These are phyloP conservation scores for Drosophila sproati DNA, from an alignment of 1,140 invertebrate species.

Conservation along the genomic window DNA sequence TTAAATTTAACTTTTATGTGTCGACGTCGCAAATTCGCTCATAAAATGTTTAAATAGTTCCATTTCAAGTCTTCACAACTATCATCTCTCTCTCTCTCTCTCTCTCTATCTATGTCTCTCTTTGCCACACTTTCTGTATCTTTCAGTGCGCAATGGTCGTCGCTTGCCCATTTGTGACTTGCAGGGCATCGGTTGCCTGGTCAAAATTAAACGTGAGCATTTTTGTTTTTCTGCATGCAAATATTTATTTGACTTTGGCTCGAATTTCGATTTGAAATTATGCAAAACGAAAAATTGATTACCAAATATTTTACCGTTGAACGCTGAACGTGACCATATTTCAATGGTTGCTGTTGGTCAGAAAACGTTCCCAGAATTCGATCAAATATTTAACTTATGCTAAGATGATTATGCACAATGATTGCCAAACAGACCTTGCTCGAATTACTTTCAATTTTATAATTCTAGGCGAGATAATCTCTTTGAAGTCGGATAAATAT, in stretches of 20 bases:
- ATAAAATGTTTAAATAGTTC: constrained; percentile 76
- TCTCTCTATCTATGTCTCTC: neutral
- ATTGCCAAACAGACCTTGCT: neutral
- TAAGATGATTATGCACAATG: neutral
- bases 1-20: constrained; percentile 77
- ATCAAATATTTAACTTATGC: neutral
- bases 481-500: constrained; percentile 83
- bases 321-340: constrained; percentile 63
- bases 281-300: constrained; percentile 28
- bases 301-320: constrained; percentile 48
- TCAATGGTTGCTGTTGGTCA: constrained; percentile 25
- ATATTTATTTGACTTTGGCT: constrained; percentile 66
- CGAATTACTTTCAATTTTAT: neutral
- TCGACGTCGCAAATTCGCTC: constrained; percentile 55
- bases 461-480: constrained; percentile 85
- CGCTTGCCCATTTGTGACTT: constrained; percentile 85
- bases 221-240: constrained; percentile 67
- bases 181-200: constrained; percentile 87
- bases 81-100: constrained; percentile 11
- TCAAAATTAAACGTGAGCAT: constrained; percentile 86
- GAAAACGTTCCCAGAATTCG: neutral
- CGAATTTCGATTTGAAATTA: constrained; percentile 55
- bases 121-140: constrained; percentile 5
- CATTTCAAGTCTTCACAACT: constrained; percentile 56
- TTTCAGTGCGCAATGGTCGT: constrained; percentile 84